These are phyloP conservation scores for Girardinichthys multiradiatus DNA, from an alignment of 2,113 vertebrate species.

Conservation along the genomic window DNA sequence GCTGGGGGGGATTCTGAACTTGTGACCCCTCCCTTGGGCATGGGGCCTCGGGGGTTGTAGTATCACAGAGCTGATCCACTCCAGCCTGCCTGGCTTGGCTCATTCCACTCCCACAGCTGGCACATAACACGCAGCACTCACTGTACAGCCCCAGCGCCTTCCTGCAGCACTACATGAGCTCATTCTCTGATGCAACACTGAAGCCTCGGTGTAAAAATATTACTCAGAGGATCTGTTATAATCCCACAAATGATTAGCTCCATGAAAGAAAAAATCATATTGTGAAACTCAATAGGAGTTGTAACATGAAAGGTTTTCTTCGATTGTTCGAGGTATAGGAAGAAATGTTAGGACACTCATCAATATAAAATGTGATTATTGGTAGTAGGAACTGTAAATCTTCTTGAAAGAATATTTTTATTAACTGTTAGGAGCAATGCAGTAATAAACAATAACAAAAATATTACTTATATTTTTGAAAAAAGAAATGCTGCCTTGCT, in stretches of 20 bases:
- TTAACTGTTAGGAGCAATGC: no score
- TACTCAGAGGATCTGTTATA: slow-evolving; percentile 5
- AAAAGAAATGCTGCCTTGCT: not conserved
- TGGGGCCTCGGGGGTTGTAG: slow-evolving; percentile 64
- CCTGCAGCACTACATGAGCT: slow-evolving; percentile 32
- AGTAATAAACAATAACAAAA: not conserved
- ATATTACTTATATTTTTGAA: no score
- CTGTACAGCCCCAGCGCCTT: slow-evolving; percentile 41
- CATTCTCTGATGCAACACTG: slow-evolving; percentile 38
- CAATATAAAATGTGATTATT: not conserved
- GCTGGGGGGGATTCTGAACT: slow-evolving; percentile 78
- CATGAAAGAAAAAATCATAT: not conserved
- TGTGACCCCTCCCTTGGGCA: slow-evolving; percentile 75
- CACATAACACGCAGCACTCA: slow-evolving; percentile 65
- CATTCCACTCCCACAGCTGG: slow-evolving; percentile 68
- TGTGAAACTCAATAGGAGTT: not conserved
- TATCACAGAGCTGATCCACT: slow-evolving; percentile 77
- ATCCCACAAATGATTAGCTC: slow-evolving; percentile 9
- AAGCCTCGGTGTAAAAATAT: slow-evolving; percentile 17
- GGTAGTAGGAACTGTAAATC: no score
- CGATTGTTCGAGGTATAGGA: not conserved
- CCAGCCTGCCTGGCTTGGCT: slow-evolving; percentile 67
- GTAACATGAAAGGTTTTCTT: not conserved
- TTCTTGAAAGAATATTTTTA: no score
- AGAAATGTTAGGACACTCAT: no score